Conservation (phyloP, 2,797 vertebrate genomes). For the Leuciscus waleckii region DNA sequence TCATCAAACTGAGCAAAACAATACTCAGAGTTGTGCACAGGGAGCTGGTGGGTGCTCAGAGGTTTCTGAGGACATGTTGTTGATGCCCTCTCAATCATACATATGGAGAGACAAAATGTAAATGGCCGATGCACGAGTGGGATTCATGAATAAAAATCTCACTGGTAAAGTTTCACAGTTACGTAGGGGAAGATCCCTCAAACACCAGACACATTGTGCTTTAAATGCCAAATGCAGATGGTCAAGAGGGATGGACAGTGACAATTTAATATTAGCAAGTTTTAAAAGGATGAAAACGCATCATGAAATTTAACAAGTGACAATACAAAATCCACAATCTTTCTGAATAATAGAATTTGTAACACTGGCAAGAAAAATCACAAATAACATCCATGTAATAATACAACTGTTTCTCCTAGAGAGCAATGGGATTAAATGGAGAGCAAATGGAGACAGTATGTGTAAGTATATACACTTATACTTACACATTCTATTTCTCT, state of each 20-base stretch:
- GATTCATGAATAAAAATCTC: conserved; percentile 73
- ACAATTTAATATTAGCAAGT: neutral
- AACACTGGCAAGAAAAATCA: neutral
- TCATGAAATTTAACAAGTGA: neutral
- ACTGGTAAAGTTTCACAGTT: conserved; percentile 65
- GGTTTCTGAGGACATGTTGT: conserved; percentile 71
- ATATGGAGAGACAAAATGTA: conserved; percentile 75
- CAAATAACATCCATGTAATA: neutral
- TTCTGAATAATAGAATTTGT: neutral
- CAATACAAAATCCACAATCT: neutral
- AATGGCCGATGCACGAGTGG: conserved; percentile 65
- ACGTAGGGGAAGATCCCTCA: conserved; percentile 66
- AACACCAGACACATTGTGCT: conserved; percentile 39
- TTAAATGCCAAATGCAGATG: conserved; percentile 55
- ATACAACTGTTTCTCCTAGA: neutral
- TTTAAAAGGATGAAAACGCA: neutral
- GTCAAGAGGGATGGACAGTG: conserved; percentile 62
- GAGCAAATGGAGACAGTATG: neutral
- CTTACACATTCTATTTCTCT: neutral
- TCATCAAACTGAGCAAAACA: conserved; percentile 68
- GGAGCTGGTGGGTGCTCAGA: conserved; percentile 55
- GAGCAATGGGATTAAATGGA: neutral
- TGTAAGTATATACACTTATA: neutral
- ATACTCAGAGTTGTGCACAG: conserved; percentile 69
- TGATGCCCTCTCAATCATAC: conserved; percentile 63